Evolutionary conservation across 2,888 invertebrate genomes (phyloP), one percentile per base, ranked within the genome.

Genomic region (Electrophaes corylata): DNA sequence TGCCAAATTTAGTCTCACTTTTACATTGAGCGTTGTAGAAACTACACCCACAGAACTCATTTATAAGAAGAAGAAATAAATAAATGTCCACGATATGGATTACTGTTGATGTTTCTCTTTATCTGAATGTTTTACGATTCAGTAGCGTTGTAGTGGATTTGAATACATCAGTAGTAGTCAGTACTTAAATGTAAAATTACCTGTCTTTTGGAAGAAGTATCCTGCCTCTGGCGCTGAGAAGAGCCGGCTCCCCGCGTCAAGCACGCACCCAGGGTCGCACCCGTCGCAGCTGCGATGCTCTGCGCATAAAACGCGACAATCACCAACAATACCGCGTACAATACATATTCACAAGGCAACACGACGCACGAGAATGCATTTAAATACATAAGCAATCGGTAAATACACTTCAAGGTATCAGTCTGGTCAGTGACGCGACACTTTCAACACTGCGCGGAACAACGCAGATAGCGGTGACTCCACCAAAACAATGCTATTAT

Each of bases 191-290:
- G 40, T 19, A 37, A 10, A 39, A 31, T 57, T 66, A 91, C 92
- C 86, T 92, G 92, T 91, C 91, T 83, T 73, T 92, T 92, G 58
- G 91, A 79, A 71, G 85, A 76, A 76, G 87, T 81, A 62, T 91
- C 91, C 77, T 88, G 93, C 77, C 93, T 91, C 84, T 93, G 92
- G 73, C 93, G 93, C 79, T 93, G 92, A 72, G 93, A 88, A 83
- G 90, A 84, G 78, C 83, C 84, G 77, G 92, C 92, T 83, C 93
- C 93, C 79, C 90, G 82, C 86, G 92, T 89, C 87, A 92, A 76
- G 85, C 92, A 91, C 86, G 91, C 92, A 77, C 92, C 92, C 92
- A 92, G 88, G 71, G 90, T 91, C 83, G 91, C 89, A 81, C 91
- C 91, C 91, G 91, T 91, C 66, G 91, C 91, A 88, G 91, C 91